Conservation (phyloP, 2,888 invertebrate genomes). For the Idaea straminata region DNA sequence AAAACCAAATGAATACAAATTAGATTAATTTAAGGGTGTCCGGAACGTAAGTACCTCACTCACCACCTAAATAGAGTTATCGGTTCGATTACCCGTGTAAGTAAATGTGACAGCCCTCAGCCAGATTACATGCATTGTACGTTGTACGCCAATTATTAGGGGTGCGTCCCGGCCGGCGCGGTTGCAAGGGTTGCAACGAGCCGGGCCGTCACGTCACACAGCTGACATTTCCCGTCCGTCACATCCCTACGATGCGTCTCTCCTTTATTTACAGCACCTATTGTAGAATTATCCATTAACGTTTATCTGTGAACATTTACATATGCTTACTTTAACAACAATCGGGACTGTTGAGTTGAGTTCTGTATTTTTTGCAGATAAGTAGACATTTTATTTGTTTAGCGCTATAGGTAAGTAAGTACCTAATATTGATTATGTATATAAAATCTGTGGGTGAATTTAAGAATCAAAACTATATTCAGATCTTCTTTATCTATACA, state of each 20-base stretch:
- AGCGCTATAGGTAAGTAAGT: neutral
- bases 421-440: neutral
- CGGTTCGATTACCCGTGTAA: conserved; percentile 1
- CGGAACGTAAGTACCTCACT: too few species aligned
- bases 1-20: too few species aligned
- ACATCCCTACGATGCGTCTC: conserved; percentile 16
- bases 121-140: neutral
- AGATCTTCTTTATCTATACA: too few species aligned
- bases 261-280: conserved; percentile 29
- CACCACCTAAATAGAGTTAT: neutral
- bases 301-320: conserved; percentile 24
- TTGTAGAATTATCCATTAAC: conserved; percentile 31
- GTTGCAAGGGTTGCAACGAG: too few species aligned
- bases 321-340: conserved; percentile 26
- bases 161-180: neutral
- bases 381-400: neutral
- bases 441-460: too few species aligned
- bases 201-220: conserved; percentile 41
- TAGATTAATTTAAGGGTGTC: too few species aligned
- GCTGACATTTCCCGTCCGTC: conserved; percentile 49
- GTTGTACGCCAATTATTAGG: neutral
- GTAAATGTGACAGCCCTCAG: neutral
- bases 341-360: conserved; percentile 7
- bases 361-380: conserved; percentile 7
- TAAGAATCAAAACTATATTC: too few species aligned